A percentile compares a stretch with the other conserved stretches of the same genome.
phyloP scores from a whole-genome alignment of 2,113 vertebrate genomes.

The Marcusenius ussheri region DNA sequence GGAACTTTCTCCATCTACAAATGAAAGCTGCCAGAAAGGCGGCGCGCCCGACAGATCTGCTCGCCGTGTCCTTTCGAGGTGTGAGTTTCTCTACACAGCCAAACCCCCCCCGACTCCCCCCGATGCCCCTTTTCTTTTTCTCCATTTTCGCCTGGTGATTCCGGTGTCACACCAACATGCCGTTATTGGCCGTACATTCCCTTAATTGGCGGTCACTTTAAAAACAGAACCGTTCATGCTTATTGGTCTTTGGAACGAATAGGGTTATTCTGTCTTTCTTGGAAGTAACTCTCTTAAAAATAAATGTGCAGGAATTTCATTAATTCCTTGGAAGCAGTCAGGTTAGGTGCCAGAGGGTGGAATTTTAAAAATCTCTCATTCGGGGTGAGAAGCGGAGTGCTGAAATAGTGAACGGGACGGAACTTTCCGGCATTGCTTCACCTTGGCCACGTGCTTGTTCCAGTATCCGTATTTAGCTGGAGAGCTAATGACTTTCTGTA shows the following conservation, averaged over 20 bases:
- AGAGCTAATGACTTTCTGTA: background rate
- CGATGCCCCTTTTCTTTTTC: slow-evolving; percentile 22
- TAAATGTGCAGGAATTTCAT: background rate
- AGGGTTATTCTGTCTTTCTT: background rate
- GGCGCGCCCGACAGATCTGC: slow-evolving; percentile 28
- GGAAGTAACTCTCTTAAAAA: background rate
- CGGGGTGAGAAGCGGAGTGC: background rate
- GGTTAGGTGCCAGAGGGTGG: background rate
- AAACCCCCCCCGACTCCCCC: slow-evolving; percentile 8
- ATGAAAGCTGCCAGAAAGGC: background rate
- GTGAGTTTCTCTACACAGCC: slow-evolving; percentile 13
- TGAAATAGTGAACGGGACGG: background rate
- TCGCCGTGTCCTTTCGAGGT: background rate
- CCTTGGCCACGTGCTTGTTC: background rate
- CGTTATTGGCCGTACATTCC: background rate
- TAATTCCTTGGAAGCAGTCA: background rate
- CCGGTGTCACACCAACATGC: slow-evolving; percentile 27
- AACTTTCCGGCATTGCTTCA: background rate
- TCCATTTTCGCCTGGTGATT: background rate
- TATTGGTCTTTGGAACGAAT: slow-evolving; percentile 23
- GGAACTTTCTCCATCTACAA: background rate
- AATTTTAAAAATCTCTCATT: background rate
- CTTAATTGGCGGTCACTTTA: slow-evolving; percentile 41
- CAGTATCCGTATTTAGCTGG: background rate
- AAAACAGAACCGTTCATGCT: slow-evolving; percentile 39